These are phyloP conservation scores for Avahi laniger DNA, from an alignment of 2,797 vertebrate species.

Conservation along the genomic window DNA sequence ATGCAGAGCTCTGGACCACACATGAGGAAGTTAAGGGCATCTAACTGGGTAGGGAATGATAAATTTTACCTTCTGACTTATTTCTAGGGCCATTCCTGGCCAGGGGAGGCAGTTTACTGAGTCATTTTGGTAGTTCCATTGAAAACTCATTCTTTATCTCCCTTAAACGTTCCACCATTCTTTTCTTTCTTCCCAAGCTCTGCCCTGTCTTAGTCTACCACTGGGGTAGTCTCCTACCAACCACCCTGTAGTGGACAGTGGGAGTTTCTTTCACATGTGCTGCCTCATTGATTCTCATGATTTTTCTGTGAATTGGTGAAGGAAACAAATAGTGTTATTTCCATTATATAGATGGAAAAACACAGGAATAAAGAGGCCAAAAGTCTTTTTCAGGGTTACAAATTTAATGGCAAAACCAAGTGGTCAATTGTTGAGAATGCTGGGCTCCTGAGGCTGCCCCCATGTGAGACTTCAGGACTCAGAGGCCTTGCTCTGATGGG, in stretches of 20 bases:
- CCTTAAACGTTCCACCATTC: not conserved
- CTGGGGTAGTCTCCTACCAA: not conserved
- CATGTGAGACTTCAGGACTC: not conserved
- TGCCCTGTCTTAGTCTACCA: not conserved
- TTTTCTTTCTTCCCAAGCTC: not conserved
- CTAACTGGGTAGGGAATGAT: not conserved
- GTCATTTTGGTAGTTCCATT: not conserved
- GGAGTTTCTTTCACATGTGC: not conserved
- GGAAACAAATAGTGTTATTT: not conserved
- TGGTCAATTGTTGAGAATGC: not conserved
- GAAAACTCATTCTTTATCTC: not conserved
- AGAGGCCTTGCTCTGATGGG: not conserved
- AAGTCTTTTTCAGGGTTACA: not conserved
- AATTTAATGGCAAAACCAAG: not conserved
- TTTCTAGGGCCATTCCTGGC: not conserved
- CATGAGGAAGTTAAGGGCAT: not conserved
- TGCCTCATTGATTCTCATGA: not conserved
- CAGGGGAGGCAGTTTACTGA: not conserved
- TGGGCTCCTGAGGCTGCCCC: not conserved
- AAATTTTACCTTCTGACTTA: not conserved
- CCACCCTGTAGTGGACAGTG: not conserved
- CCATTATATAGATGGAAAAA: not conserved
- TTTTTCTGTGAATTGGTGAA: conserved; percentile 14
- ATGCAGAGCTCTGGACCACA: not conserved
- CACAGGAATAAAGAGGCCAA: not conserved